phyloP scores from a whole-genome alignment of 2,113 vertebrate species.

The Rhinolophus ferrumequinum region DNA sequence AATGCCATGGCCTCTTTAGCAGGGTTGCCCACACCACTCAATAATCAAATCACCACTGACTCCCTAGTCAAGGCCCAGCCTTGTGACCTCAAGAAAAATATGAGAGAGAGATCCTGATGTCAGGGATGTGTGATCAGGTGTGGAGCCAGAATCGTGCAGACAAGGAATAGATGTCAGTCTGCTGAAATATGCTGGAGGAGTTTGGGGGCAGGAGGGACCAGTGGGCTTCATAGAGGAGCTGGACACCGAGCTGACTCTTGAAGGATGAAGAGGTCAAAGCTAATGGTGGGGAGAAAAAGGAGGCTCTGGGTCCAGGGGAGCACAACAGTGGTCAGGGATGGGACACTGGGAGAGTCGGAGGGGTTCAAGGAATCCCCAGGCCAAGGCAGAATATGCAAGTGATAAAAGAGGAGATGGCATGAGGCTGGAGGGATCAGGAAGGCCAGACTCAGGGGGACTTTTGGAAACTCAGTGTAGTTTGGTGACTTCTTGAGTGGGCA shows the following conservation, averaged over 20 bases:
- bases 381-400: rapidly evolving
- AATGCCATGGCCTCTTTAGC: rapidly evolving
- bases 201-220: background rate
- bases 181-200: too few relatives aligned
- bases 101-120: rapidly evolving
- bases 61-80: background rate
- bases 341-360: background rate
- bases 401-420: rapidly evolving
- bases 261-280: background rate
- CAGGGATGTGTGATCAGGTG: rapidly evolving
- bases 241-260: rapidly evolving
- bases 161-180: background rate
- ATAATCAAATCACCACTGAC: background rate
- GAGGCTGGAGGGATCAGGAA: background rate
- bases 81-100: background rate
- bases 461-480: background rate
- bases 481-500: background rate
- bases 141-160: rapidly evolving
- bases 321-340: background rate
- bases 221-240: background rate
- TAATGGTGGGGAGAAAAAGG: rapidly evolving
- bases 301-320: background rate
- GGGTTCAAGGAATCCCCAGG: rapidly evolving
- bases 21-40: background rate
- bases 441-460: background rate